A percentile compares a stretch with the other conserved stretches of the same genome.
Evolutionary conservation across 2,797 vertebrate genomes (phyloP).

Genomic region (Molothrus aeneus): DNA sequence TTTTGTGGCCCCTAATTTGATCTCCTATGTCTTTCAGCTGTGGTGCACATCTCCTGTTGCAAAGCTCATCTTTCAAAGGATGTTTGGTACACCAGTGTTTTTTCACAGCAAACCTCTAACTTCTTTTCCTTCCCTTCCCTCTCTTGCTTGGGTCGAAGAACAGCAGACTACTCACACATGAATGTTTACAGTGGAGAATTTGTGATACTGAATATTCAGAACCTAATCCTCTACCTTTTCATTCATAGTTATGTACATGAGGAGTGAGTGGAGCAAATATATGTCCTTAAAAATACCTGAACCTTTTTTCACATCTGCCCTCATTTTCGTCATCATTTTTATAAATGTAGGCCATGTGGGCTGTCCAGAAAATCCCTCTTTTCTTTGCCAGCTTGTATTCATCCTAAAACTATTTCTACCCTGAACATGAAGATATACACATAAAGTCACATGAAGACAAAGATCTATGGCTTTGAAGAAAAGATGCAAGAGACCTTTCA

Average conservation of each 20-base stretch:
- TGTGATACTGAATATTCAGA: neutral
- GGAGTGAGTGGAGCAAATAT: neutral
- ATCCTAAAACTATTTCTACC: neutral
- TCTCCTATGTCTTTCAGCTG: neutral
- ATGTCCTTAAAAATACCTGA: neutral
- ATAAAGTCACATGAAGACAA: neutral
- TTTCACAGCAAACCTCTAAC: neutral
- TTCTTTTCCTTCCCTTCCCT: neutral
- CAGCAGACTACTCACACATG: neutral
- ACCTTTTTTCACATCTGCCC: neutral
- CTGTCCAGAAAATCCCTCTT: neutral
- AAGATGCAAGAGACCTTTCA: neutral
- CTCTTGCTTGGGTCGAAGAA: neutral
- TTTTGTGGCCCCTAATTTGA: neutral
- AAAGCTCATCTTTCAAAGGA: neutral
- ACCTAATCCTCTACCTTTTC: neutral
- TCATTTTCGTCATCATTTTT: conserved; percentile 4
- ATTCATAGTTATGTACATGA: neutral
- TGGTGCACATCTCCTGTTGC: neutral
- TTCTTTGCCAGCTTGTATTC: neutral
- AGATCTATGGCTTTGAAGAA: neutral
- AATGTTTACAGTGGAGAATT: neutral
- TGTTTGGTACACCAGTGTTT: neutral
- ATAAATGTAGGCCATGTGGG: neutral
- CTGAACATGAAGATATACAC: neutral